phyloP scores from a whole-genome alignment of 92 coral and sea anemone species.

The Epizoanthus scotinus region DNA sequence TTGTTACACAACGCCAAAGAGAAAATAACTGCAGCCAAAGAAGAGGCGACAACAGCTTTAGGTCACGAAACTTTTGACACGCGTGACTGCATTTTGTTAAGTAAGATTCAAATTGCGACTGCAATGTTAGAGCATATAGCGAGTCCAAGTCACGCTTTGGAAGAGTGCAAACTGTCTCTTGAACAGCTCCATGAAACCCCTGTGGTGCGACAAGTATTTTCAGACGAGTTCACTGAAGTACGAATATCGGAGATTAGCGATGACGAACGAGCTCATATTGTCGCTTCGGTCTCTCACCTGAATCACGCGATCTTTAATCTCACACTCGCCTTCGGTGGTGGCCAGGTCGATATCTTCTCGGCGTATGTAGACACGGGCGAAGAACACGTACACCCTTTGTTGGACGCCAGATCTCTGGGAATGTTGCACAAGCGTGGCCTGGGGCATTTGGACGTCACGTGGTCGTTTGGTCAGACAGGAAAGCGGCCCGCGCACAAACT shows the following conservation, averaged over 20 bases:
- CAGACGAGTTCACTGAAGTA: slow-evolving; percentile 25
- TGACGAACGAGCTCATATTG: slow-evolving; percentile 19
- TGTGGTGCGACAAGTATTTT: slow-evolving; percentile 33
- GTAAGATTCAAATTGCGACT: slow-evolving; percentile 47
- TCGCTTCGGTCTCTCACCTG: slow-evolving; percentile 39
- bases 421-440: slow-evolving; percentile 5
- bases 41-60: slow-evolving; percentile 20
- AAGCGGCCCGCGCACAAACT: slow-evolving; percentile 33
- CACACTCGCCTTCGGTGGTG: slow-evolving; percentile 8
- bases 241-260: not conserved
- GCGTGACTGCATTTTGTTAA: slow-evolving; percentile 45
- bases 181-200: slow-evolving; percentile 48
- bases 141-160: slow-evolving; percentile 24
- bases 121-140: slow-evolving; percentile 40
- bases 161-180: slow-evolving; percentile 31
- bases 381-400: slow-evolving; percentile 25
- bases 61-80: slow-evolving; percentile 34
- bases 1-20: slow-evolving; percentile 16
- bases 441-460: slow-evolving; percentile 28
- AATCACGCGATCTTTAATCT: slow-evolving; percentile 32
- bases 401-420: slow-evolving; percentile 23
- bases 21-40: slow-evolving; percentile 15
- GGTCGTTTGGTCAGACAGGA: slow-evolving; percentile 49
- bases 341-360: slow-evolving; percentile 1
- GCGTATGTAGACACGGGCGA: slow-evolving; percentile 13